Conservation (phyloP, 2,797 vertebrate species). For the Sebastes itinus region DNA sequence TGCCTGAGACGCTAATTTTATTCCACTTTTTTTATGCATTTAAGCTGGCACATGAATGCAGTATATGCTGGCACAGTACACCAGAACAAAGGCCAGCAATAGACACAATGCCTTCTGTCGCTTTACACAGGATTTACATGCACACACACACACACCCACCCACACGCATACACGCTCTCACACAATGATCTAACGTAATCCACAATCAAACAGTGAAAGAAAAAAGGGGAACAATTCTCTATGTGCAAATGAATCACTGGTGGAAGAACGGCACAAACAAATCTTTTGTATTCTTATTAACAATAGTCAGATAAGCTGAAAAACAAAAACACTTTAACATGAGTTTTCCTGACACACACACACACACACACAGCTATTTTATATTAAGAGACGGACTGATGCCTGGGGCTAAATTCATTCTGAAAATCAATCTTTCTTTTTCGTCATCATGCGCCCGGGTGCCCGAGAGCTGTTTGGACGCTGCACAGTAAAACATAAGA, state of each 20-base stretch:
- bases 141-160: neutral
- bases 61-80: neutral
- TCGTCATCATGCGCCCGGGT: neutral
- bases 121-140: neutral
- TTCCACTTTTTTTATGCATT: slow-evolving; percentile 13
- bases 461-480: neutral
- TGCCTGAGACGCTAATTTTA: neutral
- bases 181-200: neutral
- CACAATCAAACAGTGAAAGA: slow-evolving; percentile 2
- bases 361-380: neutral
- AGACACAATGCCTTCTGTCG: slow-evolving; percentile 28
- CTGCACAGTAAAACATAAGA: neutral
- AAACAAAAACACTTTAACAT: neutral
- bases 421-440: slow-evolving; percentile 7
- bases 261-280: neutral
- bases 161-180: neutral
- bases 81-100: slow-evolving; percentile 21
- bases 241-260: neutral
- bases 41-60: neutral
- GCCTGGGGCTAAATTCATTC: neutral
- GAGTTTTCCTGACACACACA: neutral
- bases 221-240: neutral
- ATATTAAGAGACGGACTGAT: neutral
- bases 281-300: neutral
- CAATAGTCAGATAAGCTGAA: neutral